Percentiles rank a stretch among this genome's conserved stretches.
phyloP scores from a whole-genome alignment of 2,113 vertebrate genomes.

The Phyllostomus discolor region DNA sequence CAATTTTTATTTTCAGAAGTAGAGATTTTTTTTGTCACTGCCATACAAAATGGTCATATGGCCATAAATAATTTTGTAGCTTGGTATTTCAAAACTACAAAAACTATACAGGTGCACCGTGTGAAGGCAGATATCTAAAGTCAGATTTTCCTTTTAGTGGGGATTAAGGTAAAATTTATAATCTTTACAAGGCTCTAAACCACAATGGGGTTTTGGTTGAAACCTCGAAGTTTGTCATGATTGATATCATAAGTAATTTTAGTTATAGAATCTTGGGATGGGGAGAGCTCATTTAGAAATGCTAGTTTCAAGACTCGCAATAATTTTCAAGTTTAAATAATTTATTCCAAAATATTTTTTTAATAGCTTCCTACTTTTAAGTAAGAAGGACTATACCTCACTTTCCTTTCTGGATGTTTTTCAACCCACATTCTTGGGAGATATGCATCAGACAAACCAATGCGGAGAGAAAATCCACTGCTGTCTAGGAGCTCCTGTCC shows the following conservation, averaged over 20 bases:
- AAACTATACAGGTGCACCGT: background rate
- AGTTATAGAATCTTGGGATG: background rate
- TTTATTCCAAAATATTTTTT: background rate
- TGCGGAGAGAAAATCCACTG: conserved; percentile 82
- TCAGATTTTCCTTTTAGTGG: background rate
- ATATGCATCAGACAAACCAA: conserved; percentile 79
- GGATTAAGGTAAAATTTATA: background rate
- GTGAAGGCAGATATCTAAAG: background rate
- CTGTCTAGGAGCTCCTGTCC: conserved; percentile 81
- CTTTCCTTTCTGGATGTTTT: conserved; percentile 87
- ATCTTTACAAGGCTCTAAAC: background rate
- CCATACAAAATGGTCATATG: background rate
- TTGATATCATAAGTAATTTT: background rate
- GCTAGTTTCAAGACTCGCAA: background rate
- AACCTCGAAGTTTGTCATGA: background rate
- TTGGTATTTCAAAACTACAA: background rate
- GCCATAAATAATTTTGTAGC: background rate
- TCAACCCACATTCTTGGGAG: conserved; percentile 92
- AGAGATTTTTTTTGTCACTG: background rate
- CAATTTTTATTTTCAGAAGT: background rate
- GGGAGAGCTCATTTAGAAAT: background rate
- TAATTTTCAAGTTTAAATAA: background rate
- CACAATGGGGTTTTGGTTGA: background rate
- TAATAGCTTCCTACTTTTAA: background rate
- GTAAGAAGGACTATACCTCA: conserved; percentile 77